Conservation (phyloP, 2,113 vertebrate species). For the Chamaetylas fuelleborni region DNA sequence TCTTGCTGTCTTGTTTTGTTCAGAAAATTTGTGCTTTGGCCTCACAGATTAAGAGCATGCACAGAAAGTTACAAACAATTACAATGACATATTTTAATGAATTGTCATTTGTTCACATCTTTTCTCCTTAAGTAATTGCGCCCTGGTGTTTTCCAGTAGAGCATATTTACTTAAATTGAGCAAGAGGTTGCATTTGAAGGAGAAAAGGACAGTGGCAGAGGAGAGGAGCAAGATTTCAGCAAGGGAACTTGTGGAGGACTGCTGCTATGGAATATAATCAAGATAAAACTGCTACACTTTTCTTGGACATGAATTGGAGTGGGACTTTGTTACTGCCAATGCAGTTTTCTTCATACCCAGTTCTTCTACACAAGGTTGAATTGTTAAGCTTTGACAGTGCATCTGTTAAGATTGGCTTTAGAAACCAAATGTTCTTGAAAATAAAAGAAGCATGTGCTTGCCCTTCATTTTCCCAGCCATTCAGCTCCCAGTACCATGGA, state of each 20-base stretch:
- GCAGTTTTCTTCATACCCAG: not conserved
- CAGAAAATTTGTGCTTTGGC: not conserved
- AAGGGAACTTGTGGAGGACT: not conserved
- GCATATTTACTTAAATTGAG: not conserved
- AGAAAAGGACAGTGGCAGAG: not conserved
- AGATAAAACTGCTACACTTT: not conserved
- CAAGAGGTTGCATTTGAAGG: not conserved
- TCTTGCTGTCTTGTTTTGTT: not conserved
- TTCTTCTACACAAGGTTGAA: constrained; percentile 17
- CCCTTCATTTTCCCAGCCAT: not conserved
- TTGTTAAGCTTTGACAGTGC: not conserved
- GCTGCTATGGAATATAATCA: not conserved
- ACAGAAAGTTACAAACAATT: not conserved
- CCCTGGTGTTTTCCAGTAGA: not conserved
- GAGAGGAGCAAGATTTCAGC: not conserved
- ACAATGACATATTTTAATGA: not conserved
- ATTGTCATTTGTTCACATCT: not conserved
- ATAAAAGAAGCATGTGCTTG: not conserved
- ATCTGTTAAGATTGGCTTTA: constrained; percentile 33
- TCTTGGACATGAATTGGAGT: not conserved
- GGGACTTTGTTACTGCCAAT: constrained; percentile 10
- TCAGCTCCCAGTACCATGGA: not conserved
- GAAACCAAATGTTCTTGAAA: constrained; percentile 34
- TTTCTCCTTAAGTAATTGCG: not conserved
- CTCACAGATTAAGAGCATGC: not conserved